Evolutionary conservation across 2,888 invertebrate genomes (phyloP).

Genomic region (Diarsia brunnea): DNA sequence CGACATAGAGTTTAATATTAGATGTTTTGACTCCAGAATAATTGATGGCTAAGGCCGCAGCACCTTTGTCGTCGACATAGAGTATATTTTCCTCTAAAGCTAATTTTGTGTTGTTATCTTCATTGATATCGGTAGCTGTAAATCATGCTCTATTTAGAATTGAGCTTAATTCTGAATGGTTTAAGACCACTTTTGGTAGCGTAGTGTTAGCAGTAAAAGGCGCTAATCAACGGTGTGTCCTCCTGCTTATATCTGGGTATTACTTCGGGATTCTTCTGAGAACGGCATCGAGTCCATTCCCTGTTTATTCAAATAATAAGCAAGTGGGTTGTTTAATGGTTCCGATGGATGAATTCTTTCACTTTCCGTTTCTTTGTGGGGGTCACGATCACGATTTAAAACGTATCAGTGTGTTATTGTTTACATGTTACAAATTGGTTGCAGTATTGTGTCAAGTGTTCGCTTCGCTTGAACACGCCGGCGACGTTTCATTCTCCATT

Average conservation of each 20-base stretch:
- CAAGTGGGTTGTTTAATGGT: slow-evolving; percentile 81
- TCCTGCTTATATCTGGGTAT: slow-evolving; percentile 79
- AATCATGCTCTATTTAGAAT: slow-evolving; percentile 63
- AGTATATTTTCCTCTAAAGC: slow-evolving; percentile 74
- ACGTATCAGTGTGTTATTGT: slow-evolving; percentile 68
- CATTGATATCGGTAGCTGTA: slow-evolving; percentile 76
- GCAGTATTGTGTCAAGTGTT: slow-evolving; percentile 45
- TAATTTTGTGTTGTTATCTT: slow-evolving; percentile 71
- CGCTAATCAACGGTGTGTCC: slow-evolving; percentile 85
- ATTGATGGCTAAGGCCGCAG: slow-evolving; percentile 67
- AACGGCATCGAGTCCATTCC: slow-evolving; percentile 78
- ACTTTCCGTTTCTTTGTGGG: slow-evolving; percentile 85
- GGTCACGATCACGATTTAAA: slow-evolving; percentile 73
- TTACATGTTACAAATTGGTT: slow-evolving; percentile 60
- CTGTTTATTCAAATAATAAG: slow-evolving; percentile 85
- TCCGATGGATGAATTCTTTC: slow-evolving; percentile 80
- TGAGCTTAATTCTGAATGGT: slow-evolving; percentile 61
- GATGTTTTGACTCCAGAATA: slow-evolving; percentile 58
- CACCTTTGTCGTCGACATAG: slow-evolving; percentile 72
- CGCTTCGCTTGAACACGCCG: slow-evolving; percentile 12
- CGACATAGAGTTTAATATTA: slow-evolving; percentile 71
- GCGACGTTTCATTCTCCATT: slow-evolving; percentile 55
- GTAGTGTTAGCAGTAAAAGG: slow-evolving; percentile 73
- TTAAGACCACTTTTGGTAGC: slow-evolving; percentile 72
- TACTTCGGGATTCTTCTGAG: slow-evolving; percentile 83